Conservation (phyloP, 2,113 vertebrate species). For the Anolis sagrei region DNA sequence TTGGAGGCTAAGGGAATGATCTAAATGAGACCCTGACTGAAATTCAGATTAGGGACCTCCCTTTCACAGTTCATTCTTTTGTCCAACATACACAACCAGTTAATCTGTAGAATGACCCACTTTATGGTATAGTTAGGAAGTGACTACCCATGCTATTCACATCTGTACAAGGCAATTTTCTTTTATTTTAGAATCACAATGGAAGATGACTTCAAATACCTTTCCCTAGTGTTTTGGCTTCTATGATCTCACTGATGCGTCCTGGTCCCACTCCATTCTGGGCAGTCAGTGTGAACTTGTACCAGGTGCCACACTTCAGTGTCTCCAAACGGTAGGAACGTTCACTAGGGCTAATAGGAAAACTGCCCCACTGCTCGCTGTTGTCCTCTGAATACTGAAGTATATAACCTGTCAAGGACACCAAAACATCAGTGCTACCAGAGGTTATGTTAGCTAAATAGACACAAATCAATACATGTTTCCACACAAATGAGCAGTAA, state of each 20-base stretch:
- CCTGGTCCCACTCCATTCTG: conserved; percentile 97
- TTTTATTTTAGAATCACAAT: not conserved
- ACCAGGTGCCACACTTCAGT: conserved; percentile 97
- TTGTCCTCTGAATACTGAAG: conserved; percentile 98
- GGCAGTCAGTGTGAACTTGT: conserved; percentile 98
- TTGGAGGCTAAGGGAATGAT: too few relatives aligned
- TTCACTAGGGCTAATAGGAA: conserved; percentile 97
- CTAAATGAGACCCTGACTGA: not conserved
- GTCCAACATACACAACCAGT: not conserved
- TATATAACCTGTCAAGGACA: conserved; percentile 86
- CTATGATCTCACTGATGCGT: conserved; percentile 98
- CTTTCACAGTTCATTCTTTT: not conserved
- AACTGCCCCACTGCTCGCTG: conserved; percentile 98
- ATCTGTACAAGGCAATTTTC: not conserved
- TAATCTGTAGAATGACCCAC: not conserved
- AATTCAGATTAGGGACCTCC: not conserved
- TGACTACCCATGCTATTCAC: not conserved
- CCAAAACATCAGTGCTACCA: rapidly evolving
- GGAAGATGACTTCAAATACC: conserved; percentile 70
- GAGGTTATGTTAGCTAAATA: not conserved
- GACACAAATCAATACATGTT: not conserved
- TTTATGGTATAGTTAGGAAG: not conserved
- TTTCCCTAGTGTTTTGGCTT: conserved; percentile 97
- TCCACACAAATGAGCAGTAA: not conserved
- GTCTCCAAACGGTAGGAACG: conserved; percentile 94